Conservation (phyloP, 2,888 invertebrate genomes). For the Xanthorhoe designata region DNA sequence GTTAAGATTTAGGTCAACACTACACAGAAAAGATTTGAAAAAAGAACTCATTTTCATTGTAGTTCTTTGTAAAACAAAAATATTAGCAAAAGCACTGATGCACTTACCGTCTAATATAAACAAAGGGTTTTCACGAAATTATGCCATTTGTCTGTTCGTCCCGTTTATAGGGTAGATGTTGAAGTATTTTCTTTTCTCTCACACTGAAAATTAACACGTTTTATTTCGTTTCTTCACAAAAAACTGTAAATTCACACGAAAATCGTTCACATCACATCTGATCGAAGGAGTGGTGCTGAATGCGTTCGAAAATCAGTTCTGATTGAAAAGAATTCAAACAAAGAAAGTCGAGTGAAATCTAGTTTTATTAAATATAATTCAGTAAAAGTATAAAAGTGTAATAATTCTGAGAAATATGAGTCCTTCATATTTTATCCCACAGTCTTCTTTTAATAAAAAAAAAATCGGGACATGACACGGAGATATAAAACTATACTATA, state of each 20-base stretch:
- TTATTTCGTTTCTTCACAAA: slow-evolving; percentile 18
- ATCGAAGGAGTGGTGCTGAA: slow-evolving; percentile 51
- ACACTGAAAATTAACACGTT: slow-evolving; percentile 40
- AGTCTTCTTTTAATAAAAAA: too few relatives aligned
- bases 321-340: neutral
- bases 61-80: slow-evolving; percentile 39
- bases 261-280: slow-evolving; percentile 32
- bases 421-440: neutral
- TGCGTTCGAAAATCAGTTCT: slow-evolving; percentile 48
- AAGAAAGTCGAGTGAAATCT: neutral
- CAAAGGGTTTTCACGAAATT: slow-evolving; percentile 47
- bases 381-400: neutral
- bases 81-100: slow-evolving; percentile 45
- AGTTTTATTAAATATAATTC: neutral
- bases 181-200: slow-evolving; percentile 31
- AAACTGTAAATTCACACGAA: slow-evolving; percentile 23
- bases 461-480: neutral
- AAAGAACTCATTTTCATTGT: slow-evolving; percentile 22
- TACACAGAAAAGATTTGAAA: slow-evolving; percentile 19
- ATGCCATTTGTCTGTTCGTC: slow-evolving; percentile 22
- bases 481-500: neutral
- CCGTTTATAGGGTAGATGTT: slow-evolving; percentile 3
- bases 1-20: slow-evolving; percentile 9
- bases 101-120: slow-evolving; percentile 57
- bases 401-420: neutral